Evolutionary conservation across 2,888 invertebrate species (phyloP), one percentile per base, ranked within the genome.

Genomic region (Pandemis corylana): DNA sequence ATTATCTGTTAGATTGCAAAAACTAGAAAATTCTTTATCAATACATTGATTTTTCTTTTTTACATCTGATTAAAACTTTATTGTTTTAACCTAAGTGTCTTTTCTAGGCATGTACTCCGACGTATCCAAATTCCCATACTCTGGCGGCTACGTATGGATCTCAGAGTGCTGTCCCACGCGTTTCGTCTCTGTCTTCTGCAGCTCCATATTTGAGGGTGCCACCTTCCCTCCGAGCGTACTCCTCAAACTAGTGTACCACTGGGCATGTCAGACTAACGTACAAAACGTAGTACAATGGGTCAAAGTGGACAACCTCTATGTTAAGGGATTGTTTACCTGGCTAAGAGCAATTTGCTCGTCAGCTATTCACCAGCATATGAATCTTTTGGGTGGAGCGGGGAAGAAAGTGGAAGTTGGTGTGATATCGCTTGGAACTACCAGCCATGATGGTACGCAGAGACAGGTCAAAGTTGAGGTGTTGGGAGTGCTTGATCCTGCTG

Each of bases 121-220:
- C 86, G 96, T 96, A 0, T 95, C 96, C 0, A 97, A 97, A 80
- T 98, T 98, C 87, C 97, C 97, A 0, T 97, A 96, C 87, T 97
- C 97, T 0, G 98, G 98, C 0, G 98, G 98, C 51, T 98, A 98
- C 84, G 98, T 98, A 0, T 98, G 98, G 98, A 97, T 98, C 79
- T 97, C 97, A 0, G 97, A 97, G 78, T 98, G 98, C 85, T 98
- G 98, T 81, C 97, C 97, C 0, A 97, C 97, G 9, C 95, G 97
- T 65, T 98, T 97, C 85, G 97, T 98, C 5, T 98, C 98, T 0
- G 97, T 98, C 0, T 98, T 98, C 89, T 96, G 96, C 78, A 97
- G 97, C 44, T 98, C 98, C 0, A 95, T 98, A 70, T 98, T 98
- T 84, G 98, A 98, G 89, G 97, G 97, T 0, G 97, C 97, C 2